Evolutionary conservation across 2,888 invertebrate species (phyloP), one percentile per base, ranked within the genome.

Genomic region (Gasteruption jaculator): DNA sequence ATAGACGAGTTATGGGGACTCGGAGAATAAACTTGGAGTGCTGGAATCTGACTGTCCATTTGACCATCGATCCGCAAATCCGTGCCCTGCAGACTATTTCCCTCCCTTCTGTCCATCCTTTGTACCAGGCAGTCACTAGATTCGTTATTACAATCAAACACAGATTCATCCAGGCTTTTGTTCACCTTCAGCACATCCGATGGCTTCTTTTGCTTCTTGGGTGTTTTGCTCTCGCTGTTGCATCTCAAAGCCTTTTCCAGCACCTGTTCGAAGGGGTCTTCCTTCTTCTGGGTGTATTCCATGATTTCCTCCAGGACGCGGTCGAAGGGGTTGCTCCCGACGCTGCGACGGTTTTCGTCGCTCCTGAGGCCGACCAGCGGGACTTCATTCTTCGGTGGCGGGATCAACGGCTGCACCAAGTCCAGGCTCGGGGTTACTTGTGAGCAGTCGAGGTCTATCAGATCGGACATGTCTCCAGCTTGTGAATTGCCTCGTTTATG

Each of bases 281-380:
- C 57, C 5, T 56, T 57, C 24, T 63, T 66, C 5, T 55, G 56
- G 6, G 56, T 54, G 14, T 63, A 66, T 16, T 68, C 65, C 3
- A 55, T 56, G 5, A 57, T 61, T 38, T 68, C 57, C 16, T 57
- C 52, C 10, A 61, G 46, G 0, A 58, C 57, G 39, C 45, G 49
- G 40, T 70, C 69, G 39, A 70, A 70, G 0, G 70, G 70, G 54
- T 70, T 69, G 32, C 65, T 63, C 4, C 59, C 61, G 1, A 58
- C 45, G 12, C 54, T 56, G n/a, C 52, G 53, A n/a, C 56, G 56
- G 38, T 56, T 56, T 12, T 35, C 49, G 12, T 11, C 20, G 21
- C 11, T n/a, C n/a, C n/a, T n/a, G n/a, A n/a, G n/a, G n/a, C n/a
- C n/a, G 10, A 20, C 15, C 4, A n/a, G 8, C 18, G 12, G 21